Evolutionary conservation across 2,888 invertebrate genomes (phyloP), one percentile per base, ranked within the genome.

Genomic region (Plagiodera versicolora): DNA sequence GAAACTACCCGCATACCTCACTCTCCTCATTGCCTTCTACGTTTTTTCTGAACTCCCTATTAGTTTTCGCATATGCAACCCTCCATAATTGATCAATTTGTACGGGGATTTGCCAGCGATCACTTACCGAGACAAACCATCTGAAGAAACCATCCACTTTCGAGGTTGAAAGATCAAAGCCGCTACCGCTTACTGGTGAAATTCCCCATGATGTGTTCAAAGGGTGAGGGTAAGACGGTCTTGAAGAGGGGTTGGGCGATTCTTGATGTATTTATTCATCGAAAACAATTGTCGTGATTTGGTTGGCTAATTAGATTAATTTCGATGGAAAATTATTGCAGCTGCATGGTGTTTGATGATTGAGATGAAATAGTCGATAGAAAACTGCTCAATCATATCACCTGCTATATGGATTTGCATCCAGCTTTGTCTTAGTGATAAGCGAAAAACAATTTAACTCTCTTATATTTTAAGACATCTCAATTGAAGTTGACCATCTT

Each of bases 161-260:
- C 24, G 57, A 57, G 56, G 61, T 48, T 57, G 61, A 61, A 20
- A 56, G 61, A 61, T 61, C 61, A 61, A 61, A 61, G 61, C 61
- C 48, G 46, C 52, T 52, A 30, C 48, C 51, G 56, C 56, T 48
- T 47, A 57, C 61, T 57, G 61, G 55, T 57, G 56, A 57, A 57
- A 61, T 56, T 61, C 61, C 51, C 53, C 20, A n/a, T n/a, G n/a
- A n/a, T n/a, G 46, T 56, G 57, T 48, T 61, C 61, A 61, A 61
- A 61, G 61, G 50, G 47, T 56, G 20, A 56, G 51, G 35, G 56
- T 35, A 49, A 17, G 54, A 35, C 18, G 60, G 18, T 39, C 51
- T 50, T 50, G 20, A 48, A 48, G 53, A 61, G 24, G 53, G 57
- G 45, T 20, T 24, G 39, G 53, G 45, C 24, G 45, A 48, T 35